These are phyloP conservation scores for Psophia crepitans DNA, from an alignment of 2,113 vertebrate species.

Conservation along the genomic window DNA sequence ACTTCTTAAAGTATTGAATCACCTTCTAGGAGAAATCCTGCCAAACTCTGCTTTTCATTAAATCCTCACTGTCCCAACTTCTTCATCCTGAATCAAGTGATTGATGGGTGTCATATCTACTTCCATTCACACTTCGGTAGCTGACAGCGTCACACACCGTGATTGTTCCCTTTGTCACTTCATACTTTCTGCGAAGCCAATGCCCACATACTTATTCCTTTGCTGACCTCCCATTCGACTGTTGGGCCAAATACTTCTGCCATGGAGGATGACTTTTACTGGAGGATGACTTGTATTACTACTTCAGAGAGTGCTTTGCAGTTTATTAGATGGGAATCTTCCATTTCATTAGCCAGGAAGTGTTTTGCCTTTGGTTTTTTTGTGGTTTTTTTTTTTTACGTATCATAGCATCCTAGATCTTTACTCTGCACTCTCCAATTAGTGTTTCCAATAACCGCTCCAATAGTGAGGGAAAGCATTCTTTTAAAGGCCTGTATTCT, in stretches of 20 bases:
- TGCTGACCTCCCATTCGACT: not conserved
- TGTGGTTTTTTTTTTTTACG: not conserved
- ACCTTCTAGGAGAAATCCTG: not conserved
- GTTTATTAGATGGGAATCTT: not conserved
- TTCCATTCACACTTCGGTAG: not conserved
- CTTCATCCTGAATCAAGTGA: not conserved
- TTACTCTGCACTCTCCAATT: not conserved
- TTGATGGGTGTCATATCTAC: not conserved
- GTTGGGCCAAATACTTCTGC: not conserved
- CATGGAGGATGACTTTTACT: not conserved
- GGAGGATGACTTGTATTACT: not conserved
- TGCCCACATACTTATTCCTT: not conserved
- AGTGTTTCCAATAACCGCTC: not conserved
- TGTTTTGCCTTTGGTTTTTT: not conserved
- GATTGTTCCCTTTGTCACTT: not conserved
- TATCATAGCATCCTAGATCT: not conserved
- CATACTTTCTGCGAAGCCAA: not conserved
- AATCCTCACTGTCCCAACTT: not conserved
- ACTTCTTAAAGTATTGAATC: not conserved
- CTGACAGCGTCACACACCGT: accelerated
- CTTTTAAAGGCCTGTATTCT: not conserved
- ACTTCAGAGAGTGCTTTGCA: not conserved
- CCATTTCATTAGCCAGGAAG: not conserved
- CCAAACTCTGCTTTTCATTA: not conserved
- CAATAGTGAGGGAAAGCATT: not conserved